Conservation (phyloP, 2,888 invertebrate genomes). For the Ormyrus thymus region DNA sequence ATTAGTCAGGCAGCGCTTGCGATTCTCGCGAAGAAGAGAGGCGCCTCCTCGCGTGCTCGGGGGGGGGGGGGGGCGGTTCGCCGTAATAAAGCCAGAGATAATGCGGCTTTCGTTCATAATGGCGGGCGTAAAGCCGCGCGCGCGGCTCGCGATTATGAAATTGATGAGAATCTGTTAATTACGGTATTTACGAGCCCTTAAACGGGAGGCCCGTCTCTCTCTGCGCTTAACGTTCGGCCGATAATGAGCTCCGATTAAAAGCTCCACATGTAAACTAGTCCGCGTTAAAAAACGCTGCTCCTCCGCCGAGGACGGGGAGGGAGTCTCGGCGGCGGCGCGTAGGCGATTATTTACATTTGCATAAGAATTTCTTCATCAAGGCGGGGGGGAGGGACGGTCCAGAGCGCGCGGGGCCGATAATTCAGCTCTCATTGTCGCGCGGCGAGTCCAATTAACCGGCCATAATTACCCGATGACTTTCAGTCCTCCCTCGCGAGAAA, state of each 20-base stretch:
- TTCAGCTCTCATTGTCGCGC: neutral
- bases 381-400: neutral
- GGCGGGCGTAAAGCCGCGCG: conserved; percentile 20
- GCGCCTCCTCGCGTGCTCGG: neutral
- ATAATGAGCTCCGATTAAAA: conserved; percentile 41
- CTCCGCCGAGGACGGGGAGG: neutral
- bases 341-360: conserved; percentile 17
- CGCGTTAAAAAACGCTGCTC: neutral
- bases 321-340: neutral
- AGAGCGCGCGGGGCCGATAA: neutral
- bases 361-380: conserved; percentile 18
- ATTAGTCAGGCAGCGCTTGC: no score
- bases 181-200: conserved; percentile 46
- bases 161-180: conserved; percentile 55
- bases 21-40: no score
- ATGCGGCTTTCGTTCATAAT: conserved; percentile 44
- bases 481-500: conserved; percentile 22
- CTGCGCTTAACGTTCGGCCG: conserved; percentile 22
- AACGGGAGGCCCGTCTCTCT: neutral
- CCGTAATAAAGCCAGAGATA: conserved; percentile 43
- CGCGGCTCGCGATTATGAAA: conserved; percentile 44
- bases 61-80: neutral
- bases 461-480: conserved; percentile 46
- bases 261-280: neutral
- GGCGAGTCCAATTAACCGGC: neutral